These are phyloP conservation scores for Varanus komodoensis DNA, from an alignment of 2,113 vertebrate species.

Conservation along the genomic window DNA sequence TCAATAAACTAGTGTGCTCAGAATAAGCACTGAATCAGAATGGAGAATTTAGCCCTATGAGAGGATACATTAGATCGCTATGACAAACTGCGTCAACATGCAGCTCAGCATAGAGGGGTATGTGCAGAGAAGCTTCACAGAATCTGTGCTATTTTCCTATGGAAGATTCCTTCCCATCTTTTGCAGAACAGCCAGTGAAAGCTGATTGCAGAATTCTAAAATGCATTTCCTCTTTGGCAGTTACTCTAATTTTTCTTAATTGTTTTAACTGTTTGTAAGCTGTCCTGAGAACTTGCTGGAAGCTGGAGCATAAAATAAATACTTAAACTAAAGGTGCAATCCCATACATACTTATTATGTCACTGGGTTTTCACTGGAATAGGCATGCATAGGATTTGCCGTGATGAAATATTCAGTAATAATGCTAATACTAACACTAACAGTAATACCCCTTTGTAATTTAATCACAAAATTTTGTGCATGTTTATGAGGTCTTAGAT, in stretches of 20 bases:
- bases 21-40: constrained; percentile 12
- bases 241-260: background rate
- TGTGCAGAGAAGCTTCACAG: background rate
- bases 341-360: too few relatives aligned
- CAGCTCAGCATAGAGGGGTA: background rate
- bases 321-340: background rate
- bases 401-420: too few relatives aligned
- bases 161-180: background rate
- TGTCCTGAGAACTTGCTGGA: background rate
- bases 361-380: too few relatives aligned
- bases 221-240: background rate
- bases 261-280: background rate
- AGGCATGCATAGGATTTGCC: too few relatives aligned
- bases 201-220: background rate
- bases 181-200: background rate
- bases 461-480: background rate
- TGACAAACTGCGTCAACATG: background rate
- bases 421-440: background rate
- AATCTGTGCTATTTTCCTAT: background rate
- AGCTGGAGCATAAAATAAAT: background rate
- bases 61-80: background rate
- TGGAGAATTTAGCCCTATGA: constrained; percentile 6
- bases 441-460: background rate
- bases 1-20: constrained; percentile 8
- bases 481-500: too few relatives aligned